Base-by-base conservation (phyloP, 2,797 vertebrate species). In the Sebastes taczanowskii region DNA sequence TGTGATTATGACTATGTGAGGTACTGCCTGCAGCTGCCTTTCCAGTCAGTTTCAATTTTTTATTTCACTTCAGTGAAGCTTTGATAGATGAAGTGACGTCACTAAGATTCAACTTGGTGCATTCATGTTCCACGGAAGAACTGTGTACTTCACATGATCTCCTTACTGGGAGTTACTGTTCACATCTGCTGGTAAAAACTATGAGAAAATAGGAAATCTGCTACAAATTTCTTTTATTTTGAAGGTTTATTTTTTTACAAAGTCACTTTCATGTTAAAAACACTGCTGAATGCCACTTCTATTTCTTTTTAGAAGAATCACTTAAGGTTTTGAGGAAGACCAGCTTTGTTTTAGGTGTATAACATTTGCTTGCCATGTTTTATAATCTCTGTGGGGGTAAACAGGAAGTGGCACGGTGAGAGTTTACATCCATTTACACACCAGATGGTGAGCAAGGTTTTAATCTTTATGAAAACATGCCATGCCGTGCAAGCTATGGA, bases 11-110 rank as follows among this genome's bases (percentile, higher is more conserved):
- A 81, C 32, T 59, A 60, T 67, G 75, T 52, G 27, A 76, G 60
- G 59, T 64, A 6, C 63, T 22, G 81, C 90, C 86, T 82, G 77
- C 81, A 86, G 88, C 83, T 71, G 80, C 66, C 62, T 35, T 73
- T 78, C 30, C 81, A 80, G 71, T 74, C 79, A 42, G 9, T 72
- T 82, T 65, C 30, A 63, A 77, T 91, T 59, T 87, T 82, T 84
- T 64, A 80, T 84, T 78, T 69, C 49, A 58, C 56, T 66, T 76
- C 64, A 30, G 25, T 68, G 49, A 11, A 63, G 60, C 82, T 75
- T 71, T 82, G 79, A 81, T 68, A 55, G 70, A 86, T 55, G 58
- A 82, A 23, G 63, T 74, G 83, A 87, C 42, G 42, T 87, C 74
- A 84, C 29, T 23, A 3, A 66, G 67, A 75, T 29, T 30, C 65